Percentiles rank a stretch among this genome's conserved stretches.
phyloP scores from a whole-genome alignment of 1,140 invertebrate genomes.

The Leptinotarsa defecta region DNA sequence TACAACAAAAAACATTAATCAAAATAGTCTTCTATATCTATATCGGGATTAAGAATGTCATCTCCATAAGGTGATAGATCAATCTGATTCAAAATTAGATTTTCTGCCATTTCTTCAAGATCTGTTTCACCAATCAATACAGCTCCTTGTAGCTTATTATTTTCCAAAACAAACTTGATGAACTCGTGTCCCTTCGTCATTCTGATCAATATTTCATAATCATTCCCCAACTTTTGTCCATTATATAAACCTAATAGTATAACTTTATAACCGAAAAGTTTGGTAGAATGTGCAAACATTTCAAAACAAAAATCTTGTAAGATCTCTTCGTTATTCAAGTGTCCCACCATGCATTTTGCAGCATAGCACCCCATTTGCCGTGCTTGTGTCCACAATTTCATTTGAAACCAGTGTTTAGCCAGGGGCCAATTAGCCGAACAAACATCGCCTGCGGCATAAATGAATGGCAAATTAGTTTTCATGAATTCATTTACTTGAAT shows the following conservation, averaged over 20 bases:
- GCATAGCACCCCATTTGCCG: conserved; percentile 95
- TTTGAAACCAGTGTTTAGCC: conserved; percentile 91
- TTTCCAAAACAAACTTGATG: conserved; percentile 86
- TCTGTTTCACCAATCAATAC: conserved; percentile 96
- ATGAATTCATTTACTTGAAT: conserved; percentile 85
- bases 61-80: conserved; percentile 89
- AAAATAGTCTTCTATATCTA: conserved; percentile 99
- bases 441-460: conserved; percentile 95
- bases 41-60: conserved; percentile 90
- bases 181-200: conserved; percentile 85
- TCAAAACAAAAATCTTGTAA: conserved; percentile 93
- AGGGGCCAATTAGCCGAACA: conserved; percentile 79
- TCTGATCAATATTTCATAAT: conserved; percentile 88
- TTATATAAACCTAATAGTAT: conserved; percentile 93
- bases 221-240: conserved; percentile 81
- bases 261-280: conserved; percentile 94
- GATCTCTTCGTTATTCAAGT: conserved; percentile 65
- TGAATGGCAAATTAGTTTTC: conserved; percentile 75
- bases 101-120: conserved; percentile 97
- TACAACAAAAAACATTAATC: conserved; percentile 66
- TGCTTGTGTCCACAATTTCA: conserved; percentile 97
- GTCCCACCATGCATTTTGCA: conserved; percentile 85
- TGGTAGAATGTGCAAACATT: conserved; percentile 94
- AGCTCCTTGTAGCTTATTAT: conserved; percentile 88
- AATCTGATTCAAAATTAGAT: conserved; percentile 93